Evolutionary conservation across 2,113 vertebrate species (phyloP).

Genomic region (Aramus guarauna): DNA sequence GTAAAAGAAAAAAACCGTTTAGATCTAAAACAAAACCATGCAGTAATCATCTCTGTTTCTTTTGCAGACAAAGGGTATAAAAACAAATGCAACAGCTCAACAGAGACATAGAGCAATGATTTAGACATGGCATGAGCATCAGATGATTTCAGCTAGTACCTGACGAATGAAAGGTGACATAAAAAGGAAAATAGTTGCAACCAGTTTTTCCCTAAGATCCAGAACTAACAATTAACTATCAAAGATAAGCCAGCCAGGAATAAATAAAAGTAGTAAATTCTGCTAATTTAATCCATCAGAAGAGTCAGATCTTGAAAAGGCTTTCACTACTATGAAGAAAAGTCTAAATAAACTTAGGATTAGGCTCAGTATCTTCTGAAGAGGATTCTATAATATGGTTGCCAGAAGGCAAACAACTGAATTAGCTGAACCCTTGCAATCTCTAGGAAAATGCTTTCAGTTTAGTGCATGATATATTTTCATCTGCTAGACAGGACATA

Average conservation of each 20-base stretch:
- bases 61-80: neutral
- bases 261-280: neutral
- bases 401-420: neutral
- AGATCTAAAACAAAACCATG: neutral
- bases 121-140: neutral
- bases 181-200: neutral
- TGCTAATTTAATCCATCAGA: neutral
- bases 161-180: neutral
- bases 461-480: neutral
- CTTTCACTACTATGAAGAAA: neutral
- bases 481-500: neutral
- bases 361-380: neutral
- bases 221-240: neutral
- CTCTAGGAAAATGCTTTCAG: neutral
- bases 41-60: neutral
- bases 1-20: neutral
- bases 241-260: neutral
- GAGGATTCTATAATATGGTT: neutral
- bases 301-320: neutral
- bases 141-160: neutral
- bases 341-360: neutral
- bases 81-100: neutral
- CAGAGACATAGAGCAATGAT: neutral
- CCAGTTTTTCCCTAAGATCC: neutral
- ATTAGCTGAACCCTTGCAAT: neutral